These are phyloP conservation scores for Diaperis boleti DNA, from an alignment of 2,888 invertebrate genomes.

Conservation along the genomic window DNA sequence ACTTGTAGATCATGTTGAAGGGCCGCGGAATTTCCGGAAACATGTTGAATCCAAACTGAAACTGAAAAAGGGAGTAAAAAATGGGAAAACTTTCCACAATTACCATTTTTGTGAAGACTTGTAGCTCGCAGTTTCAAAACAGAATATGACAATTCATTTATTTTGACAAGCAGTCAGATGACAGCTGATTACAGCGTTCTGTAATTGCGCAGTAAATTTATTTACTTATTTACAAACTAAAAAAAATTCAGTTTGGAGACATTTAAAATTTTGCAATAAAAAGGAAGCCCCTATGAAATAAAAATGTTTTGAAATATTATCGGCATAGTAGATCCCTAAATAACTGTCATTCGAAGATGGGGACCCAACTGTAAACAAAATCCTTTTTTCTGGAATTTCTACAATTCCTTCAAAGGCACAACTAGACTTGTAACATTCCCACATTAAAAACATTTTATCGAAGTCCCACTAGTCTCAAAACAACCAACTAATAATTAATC, in stretches of 20 bases:
- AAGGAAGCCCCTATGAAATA: too few species aligned
- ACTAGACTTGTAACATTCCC: too few species aligned
- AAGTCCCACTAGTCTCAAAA: not conserved
- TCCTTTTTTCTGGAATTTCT: too few species aligned
- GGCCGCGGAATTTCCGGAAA: slow-evolving; percentile 86
- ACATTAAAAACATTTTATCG: too few species aligned
- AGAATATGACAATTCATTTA: slow-evolving; percentile 1
- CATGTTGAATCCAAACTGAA: slow-evolving; percentile 90
- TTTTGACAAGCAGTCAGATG: slow-evolving; percentile 31
- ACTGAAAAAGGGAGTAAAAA: slow-evolving; percentile 61
- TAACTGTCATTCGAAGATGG: too few species aligned
- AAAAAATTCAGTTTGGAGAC: not conserved
- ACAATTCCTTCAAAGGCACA: too few species aligned
- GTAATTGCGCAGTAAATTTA: not conserved
- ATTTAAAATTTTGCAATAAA: too few species aligned
- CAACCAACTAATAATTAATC: not conserved
- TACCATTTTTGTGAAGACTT: slow-evolving; percentile 27
- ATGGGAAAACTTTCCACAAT: not conserved
- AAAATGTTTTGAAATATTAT: too few species aligned
- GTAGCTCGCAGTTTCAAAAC: not conserved
- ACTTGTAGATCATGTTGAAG: slow-evolving; percentile 87
- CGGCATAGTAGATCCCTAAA: too few species aligned
- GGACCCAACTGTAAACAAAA: too few species aligned
- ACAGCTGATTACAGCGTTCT: slow-evolving; percentile 19
- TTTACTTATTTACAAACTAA: too few species aligned